Conservation (phyloP, 2,113 vertebrate species). For the Cathartes aura region DNA sequence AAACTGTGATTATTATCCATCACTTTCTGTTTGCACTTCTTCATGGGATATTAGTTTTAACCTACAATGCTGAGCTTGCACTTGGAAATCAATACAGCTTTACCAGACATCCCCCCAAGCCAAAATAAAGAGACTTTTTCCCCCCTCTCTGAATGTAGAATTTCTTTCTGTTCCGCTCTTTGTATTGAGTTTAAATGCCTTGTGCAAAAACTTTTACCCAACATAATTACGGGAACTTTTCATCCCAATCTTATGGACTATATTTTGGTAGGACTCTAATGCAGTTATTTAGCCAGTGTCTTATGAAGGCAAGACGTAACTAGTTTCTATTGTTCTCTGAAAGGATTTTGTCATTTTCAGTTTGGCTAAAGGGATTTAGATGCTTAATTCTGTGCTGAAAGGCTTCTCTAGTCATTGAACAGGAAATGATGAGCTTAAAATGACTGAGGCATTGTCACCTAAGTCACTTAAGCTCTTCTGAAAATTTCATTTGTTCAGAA, state of each 20-base stretch:
- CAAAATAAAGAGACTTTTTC: background rate
- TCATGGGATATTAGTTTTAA: background rate
- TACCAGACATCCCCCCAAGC: background rate
- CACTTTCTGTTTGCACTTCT: background rate
- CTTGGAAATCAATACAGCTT: background rate
- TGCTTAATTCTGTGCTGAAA: background rate
- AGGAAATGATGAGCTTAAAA: background rate
- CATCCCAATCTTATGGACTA: fast-evolving
- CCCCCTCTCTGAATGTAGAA: fast-evolving
- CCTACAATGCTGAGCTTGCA: background rate
- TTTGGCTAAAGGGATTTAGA: background rate
- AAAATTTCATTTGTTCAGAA: background rate
- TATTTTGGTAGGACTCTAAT: background rate
- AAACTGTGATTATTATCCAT: background rate
- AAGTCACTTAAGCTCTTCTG: background rate
- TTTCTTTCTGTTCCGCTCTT: background rate
- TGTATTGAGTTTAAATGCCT: background rate
- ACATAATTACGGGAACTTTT: background rate
- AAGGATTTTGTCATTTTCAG: background rate
- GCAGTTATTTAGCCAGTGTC: background rate
- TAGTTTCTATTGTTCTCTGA: background rate
- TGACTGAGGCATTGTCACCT: background rate
- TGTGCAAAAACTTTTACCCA: background rate
- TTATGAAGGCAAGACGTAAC: background rate
- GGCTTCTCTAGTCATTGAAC: background rate